Evolutionary conservation across 2,797 vertebrate species (phyloP).

Genomic region (Columba guinea): DNA sequence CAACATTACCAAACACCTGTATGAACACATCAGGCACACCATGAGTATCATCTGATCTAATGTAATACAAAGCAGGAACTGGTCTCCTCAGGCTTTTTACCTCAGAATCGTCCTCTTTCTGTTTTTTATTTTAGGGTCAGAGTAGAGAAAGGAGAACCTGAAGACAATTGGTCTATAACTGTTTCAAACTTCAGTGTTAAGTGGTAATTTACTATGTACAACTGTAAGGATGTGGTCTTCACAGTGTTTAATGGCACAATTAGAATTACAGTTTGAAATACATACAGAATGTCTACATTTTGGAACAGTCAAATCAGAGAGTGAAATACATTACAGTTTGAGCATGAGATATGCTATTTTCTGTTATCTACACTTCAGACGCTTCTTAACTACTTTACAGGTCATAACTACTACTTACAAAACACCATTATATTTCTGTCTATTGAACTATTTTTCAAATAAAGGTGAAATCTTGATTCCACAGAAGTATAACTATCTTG

Average conservation of each 20-base stretch:
- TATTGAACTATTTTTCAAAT: not conserved
- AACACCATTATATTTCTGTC: not conserved
- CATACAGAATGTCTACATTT: not conserved
- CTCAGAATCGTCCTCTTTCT: not conserved
- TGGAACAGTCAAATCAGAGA: not conserved
- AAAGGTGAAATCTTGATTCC: not conserved
- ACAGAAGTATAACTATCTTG: not conserved
- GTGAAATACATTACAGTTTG: not conserved
- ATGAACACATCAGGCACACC: not conserved
- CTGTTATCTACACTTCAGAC: not conserved
- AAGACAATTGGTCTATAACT: not conserved
- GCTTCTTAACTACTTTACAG: not conserved
- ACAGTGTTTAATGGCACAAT: not conserved
- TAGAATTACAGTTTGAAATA: not conserved
- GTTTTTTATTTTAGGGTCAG: not conserved
- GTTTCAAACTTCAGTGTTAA: not conserved
- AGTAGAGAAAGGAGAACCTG: not conserved
- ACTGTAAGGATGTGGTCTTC: not conserved
- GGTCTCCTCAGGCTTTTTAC: not conserved
- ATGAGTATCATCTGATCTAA: not conserved
- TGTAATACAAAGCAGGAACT: not conserved
- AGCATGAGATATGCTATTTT: not conserved
- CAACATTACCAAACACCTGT: not conserved
- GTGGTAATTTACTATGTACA: not conserved
- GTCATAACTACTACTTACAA: not conserved